These are phyloP conservation scores for Eira barbara DNA, from an alignment of 2,113 vertebrate species.

Conservation along the genomic window DNA sequence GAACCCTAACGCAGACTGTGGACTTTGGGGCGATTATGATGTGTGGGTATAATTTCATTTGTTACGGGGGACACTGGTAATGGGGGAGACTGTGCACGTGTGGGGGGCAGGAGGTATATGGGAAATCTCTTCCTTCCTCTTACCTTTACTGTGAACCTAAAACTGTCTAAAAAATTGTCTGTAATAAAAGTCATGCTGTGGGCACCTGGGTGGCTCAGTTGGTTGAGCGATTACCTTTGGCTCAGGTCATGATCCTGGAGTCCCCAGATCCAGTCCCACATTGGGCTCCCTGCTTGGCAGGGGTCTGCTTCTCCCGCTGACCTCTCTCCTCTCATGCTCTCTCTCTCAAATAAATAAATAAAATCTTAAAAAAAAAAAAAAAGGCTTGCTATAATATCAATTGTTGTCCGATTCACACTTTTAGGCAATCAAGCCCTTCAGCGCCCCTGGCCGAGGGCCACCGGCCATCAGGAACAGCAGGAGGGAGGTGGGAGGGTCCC, in stretches of 20 bases:
- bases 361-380: neutral
- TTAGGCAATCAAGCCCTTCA: neutral
- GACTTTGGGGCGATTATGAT: neutral
- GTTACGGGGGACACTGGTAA: neutral
- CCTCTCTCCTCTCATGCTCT: no score
- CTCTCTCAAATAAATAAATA: no score
- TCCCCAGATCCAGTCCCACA: no score
- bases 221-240: no score
- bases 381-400: neutral
- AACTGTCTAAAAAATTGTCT: neutral
- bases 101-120: neutral
- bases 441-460: neutral
- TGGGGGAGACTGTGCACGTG: neutral
- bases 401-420: neutral
- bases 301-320: no score
- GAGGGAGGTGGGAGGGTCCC: neutral
- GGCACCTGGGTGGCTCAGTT: no score
- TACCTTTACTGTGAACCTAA: neutral
- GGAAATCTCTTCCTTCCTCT: neutral
- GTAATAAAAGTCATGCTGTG: neutral
- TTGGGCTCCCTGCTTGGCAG: no score
- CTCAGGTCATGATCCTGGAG: no score
- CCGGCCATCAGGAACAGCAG: neutral
- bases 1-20: neutral
- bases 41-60: neutral